Percentiles rank a stretch among this genome's conserved stretches.
Conservation (phyloP, 2,113 vertebrate species). For the Protobothrops mucrosquamatus region DNA sequence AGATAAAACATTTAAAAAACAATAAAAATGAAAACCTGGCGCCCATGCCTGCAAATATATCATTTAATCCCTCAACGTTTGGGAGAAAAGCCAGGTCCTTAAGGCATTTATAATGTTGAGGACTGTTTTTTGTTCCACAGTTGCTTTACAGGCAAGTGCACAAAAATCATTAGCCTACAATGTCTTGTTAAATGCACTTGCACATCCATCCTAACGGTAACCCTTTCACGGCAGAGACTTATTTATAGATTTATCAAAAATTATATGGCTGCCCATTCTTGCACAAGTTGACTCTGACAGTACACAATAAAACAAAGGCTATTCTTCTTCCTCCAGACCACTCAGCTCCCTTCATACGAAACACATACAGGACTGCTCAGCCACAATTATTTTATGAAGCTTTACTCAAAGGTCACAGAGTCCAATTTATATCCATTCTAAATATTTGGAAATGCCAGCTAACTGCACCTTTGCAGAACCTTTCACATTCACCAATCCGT, state of each 20-base stretch:
- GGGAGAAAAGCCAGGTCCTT: not conserved
- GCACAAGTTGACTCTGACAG: not conserved
- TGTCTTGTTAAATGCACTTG: not conserved
- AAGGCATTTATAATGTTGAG: not conserved
- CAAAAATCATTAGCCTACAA: not conserved
- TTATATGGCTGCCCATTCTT: not conserved
- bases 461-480: slow-evolving; percentile 46
- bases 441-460: slow-evolving; percentile 52
- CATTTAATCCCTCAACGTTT: not conserved
- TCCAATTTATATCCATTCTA: slow-evolving; percentile 52
- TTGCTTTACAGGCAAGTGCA: not conserved
- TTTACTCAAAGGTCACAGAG: slow-evolving; percentile 52
- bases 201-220: not conserved
- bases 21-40: not conserved
- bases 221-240: not conserved
- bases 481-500: slow-evolving; percentile 14
- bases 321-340: not conserved
- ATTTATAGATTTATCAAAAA: not conserved
- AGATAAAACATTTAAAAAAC: not conserved
- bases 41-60: not conserved
- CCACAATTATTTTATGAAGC: slow-evolving; percentile 25
- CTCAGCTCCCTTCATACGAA: fast-evolving
- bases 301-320: fast-evolving
- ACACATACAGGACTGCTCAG: fast-evolving
- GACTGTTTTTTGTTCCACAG: too few relatives aligned